A percentile compares a stretch with the other conserved stretches of the same genome.
Conservation (phyloP, 35 echinoderm and acorn worm species). For the Diadema setosum region DNA sequence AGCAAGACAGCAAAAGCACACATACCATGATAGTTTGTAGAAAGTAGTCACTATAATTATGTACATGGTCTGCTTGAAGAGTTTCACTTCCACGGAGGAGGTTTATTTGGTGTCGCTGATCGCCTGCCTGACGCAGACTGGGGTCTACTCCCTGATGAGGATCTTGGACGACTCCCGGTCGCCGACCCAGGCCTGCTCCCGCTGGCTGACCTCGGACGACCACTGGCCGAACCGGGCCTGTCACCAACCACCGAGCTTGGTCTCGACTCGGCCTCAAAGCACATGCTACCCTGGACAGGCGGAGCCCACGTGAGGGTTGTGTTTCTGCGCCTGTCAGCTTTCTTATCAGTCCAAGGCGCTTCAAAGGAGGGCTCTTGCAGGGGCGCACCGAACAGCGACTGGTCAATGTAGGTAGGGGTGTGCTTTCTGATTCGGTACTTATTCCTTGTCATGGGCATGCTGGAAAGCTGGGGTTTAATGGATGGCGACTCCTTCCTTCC, state of each 20-base stretch:
- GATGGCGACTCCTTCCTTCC: constrained; percentile 20
- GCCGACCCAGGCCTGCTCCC: constrained; percentile 10
- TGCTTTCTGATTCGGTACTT: constrained; percentile 22
- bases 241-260: constrained; percentile 35
- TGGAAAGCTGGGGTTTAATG: constrained; percentile 37
- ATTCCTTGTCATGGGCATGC: constrained; percentile 10
- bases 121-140: constrained; percentile 9
- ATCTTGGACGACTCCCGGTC: constrained; percentile 4
- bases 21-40: too few species aligned
- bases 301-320: constrained; percentile 74
- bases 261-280: neutral
- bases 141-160: neutral
- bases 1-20: too few species aligned
- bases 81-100: constrained; percentile 53
- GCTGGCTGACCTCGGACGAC: neutral
- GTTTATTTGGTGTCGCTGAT: constrained; percentile 43
- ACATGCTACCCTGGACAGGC: constrained; percentile 73
- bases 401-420: constrained; percentile 74
- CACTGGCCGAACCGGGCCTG: neutral
- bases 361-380: constrained; percentile 70
- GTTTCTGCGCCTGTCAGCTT: constrained; percentile 29
- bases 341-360: constrained; percentile 87
- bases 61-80: too few species aligned
- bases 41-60: too few species aligned
- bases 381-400: constrained; percentile 78